These are phyloP conservation scores for Acanthosepion pharaonis DNA, from an alignment of 2,888 invertebrate species.

Conservation along the genomic window DNA sequence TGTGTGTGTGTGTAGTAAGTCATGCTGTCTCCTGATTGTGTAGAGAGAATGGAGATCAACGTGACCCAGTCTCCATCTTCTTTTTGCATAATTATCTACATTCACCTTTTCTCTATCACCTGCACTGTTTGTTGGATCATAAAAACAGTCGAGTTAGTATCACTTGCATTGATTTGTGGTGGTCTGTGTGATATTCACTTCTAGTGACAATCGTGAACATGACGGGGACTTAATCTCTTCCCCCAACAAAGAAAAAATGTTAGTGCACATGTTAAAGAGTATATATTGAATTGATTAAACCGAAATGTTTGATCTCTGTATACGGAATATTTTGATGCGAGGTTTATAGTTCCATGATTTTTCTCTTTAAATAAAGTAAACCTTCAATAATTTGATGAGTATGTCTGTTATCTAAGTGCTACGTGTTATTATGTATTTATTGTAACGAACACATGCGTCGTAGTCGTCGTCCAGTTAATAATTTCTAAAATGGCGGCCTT, in stretches of 20 bases:
- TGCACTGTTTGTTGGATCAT: neutral
- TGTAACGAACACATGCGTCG: neutral
- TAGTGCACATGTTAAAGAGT: neutral
- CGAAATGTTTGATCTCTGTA: neutral
- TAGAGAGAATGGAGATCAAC: neutral
- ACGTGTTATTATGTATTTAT: neutral
- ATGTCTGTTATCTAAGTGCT: no score
- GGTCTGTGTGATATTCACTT: neutral
- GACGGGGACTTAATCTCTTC: neutral
- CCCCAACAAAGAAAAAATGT: neutral
- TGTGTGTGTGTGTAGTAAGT: neutral
- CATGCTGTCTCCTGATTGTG: neutral
- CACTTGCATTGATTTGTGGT: neutral
- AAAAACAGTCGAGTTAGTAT: neutral
- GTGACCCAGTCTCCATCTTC: conserved; percentile 47
- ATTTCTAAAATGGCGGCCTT: conserved; percentile 33
- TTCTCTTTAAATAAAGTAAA: no score
- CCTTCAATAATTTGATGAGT: no score
- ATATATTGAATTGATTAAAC: neutral
- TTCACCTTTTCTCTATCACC: neutral
- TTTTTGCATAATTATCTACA: conserved; percentile 24
- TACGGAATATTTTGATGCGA: neutral
- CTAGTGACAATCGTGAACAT: neutral
- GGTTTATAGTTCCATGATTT: neutral
- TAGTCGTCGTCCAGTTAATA: neutral